phyloP scores from a whole-genome alignment of 1,140 invertebrate genomes.

The Harpegnathos saltator region DNA sequence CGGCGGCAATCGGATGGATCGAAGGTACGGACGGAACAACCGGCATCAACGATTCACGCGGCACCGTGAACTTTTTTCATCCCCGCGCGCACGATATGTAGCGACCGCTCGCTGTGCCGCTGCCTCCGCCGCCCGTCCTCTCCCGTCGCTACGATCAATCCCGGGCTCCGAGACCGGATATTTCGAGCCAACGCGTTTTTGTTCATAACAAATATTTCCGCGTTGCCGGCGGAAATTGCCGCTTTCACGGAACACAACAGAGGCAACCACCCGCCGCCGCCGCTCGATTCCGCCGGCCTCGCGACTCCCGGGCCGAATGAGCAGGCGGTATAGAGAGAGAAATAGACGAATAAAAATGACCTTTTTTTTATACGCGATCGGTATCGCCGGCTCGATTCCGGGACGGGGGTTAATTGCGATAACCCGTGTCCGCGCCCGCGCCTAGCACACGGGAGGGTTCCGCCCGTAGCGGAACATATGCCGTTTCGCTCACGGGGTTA shows the following conservation, averaged over 20 bases:
- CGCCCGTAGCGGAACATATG: slow-evolving; percentile 56
- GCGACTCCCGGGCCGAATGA: background rate
- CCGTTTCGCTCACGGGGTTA: slow-evolving; percentile 54
- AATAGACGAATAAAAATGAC: slow-evolving; percentile 46
- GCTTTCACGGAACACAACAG: slow-evolving; percentile 45
- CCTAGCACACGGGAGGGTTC: slow-evolving; percentile 17
- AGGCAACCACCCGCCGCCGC: no score
- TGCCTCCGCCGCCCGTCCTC: no score
- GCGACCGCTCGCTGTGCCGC: background rate
- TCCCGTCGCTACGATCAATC: background rate
- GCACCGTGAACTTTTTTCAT: slow-evolving; percentile 11
- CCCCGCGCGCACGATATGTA: background rate
- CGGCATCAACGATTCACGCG: slow-evolving; percentile 33
- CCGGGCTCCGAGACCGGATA: slow-evolving; percentile 22
- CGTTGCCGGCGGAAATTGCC: slow-evolving; percentile 38
- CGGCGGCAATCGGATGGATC: background rate
- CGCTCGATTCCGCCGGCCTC: background rate
- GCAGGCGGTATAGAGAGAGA: background rate
- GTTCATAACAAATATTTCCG: slow-evolving; percentile 50
- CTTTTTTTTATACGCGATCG: slow-evolving; percentile 63
- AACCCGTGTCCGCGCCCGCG: slow-evolving; percentile 58
- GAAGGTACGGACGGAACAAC: slow-evolving; percentile 10
- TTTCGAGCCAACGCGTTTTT: slow-evolving; percentile 21
- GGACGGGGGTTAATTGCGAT: slow-evolving; percentile 77
- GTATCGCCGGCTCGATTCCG: slow-evolving; percentile 68